Base-by-base conservation (phyloP, 2,113 vertebrate species). In the Dasyprocta punctata region DNA sequence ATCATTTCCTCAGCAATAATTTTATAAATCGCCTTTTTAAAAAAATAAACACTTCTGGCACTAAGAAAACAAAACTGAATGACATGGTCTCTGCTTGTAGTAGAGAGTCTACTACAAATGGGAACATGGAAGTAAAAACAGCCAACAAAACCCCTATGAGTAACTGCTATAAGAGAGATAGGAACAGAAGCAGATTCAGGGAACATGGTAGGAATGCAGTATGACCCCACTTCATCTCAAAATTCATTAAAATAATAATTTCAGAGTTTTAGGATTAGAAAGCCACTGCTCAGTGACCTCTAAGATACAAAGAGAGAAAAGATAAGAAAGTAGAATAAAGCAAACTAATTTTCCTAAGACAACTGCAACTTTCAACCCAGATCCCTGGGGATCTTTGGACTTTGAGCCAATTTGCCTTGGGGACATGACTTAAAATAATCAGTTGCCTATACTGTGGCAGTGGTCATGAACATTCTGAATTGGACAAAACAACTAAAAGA, bases 21-120 rank as follows among this genome's bases (percentile, higher is more conserved):
- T 85, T 75, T 89, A 44, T 69, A 92, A 89, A 60, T 85, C 24
- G 38, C 33, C 22, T 86, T 67, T 75, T 3, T 17, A 24, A 67
- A 80, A 78, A 41, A 49, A 73, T 16, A 73, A 86, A 2, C 9
- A 52, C 9, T 86, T 58, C 26, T 47, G 80, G 4, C 7, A 0
- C 47, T 95, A 86, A 96, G 67, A 67, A 96, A 78, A 84, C 47
- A 84, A 58, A 88, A 58, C 26, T 73, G 41, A 71, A 5, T 94
- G 16, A 61, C 8, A 28, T 24, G 30, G 2, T 47, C 28, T 71
- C 30, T 30, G 38, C 65, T 90, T 95, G 47, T 10, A n/a, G n/a
- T n/a, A 81, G 4, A 26, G 9, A 4, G 2, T n/a, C 17, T 44
- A 63, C 36, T 33, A 33, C 30, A 78, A 60, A 89, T 30, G 3